A percentile compares a stretch with the other conserved stretches of the same genome.
Conservation (phyloP, 53 echinoderm and acorn worm genomes). For the Zoroaster sp. region DNA sequence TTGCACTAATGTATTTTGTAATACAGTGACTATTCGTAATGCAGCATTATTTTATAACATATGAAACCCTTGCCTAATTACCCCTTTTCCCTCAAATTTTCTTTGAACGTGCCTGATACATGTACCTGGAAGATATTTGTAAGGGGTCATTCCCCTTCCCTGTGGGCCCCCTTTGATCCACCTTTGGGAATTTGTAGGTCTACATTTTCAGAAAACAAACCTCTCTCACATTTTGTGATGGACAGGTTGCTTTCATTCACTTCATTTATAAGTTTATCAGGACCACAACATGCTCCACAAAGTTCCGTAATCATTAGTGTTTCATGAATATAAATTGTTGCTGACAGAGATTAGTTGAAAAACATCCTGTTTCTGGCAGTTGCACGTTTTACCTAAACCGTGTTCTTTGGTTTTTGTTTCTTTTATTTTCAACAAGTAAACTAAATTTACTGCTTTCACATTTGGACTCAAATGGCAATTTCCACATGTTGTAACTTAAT, state of each 20-base stretch:
- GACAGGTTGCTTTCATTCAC: neutral
- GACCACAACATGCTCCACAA: neutral
- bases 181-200: neutral
- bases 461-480: too few relatives aligned
- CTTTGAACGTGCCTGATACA: neutral
- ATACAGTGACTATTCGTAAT: too few relatives aligned
- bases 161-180: too few relatives aligned
- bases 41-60: too few relatives aligned
- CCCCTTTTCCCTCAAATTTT: too few relatives aligned
- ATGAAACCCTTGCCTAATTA: too few relatives aligned
- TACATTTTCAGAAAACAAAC: neutral
- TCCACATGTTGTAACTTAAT: too few relatives aligned
- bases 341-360: neutral
- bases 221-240: neutral
- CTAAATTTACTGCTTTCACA: too few relatives aligned
- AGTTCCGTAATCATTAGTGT: neutral
- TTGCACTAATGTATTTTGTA: too few relatives aligned
- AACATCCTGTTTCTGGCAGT: slow-evolving; percentile 10
- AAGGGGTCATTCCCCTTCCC: neutral
- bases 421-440: too few relatives aligned
- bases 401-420: too few relatives aligned
- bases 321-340: slow-evolving; percentile 21
- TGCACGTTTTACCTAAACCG: neutral
- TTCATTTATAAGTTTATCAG: neutral
- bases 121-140: neutral